Base-by-base conservation (phyloP, 2,888 invertebrate genomes). In the Drosophila neonasuta region DNA sequence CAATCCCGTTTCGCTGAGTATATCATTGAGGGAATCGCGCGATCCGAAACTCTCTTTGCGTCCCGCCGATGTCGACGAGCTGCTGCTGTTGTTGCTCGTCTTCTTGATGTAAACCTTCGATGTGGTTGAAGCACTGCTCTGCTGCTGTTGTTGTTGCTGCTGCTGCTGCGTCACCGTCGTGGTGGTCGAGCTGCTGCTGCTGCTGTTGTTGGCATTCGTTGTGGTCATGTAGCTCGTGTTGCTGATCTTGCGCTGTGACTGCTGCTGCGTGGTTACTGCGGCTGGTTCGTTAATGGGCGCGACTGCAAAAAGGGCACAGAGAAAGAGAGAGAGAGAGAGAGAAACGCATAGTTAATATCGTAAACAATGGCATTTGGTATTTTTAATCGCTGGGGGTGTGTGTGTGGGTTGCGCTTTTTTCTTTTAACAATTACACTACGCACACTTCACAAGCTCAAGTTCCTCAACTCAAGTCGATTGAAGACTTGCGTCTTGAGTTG, bases 21-120 rank as follows among this genome's bases (percentile, higher is more conserved):
- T 90, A 77, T 91, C 91, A 79, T 90, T 90, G 54, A 91, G 79
- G 20, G 91, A 91, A 68, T 91, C 90, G 61, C 89, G 88, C 15
- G 90, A 90, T 24, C 91, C 90, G 61, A 91, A 91, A 71, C 89
- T 90, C 69, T 91, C 91, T 79, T 90, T 89, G 55, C 90, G 89
- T 62, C 87, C 88, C 30, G 88, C 79, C 50, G 88, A 66, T 5
- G 89, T 79, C 5, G 89, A 83, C 8, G 88, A 87, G 57, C 62
- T 75, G 67, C 69, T 77, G 74, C 74, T 79, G 79, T 75, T 79
- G 79, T 75, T 68, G 80, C 85, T 77, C 78, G 80, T 78, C 64
- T 81, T 81, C 60, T 81, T 81, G 68, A 81, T 86, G 54, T 86
- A 81, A 15, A 81, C 86, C 55, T 81, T 87, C 41, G 86, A 84